phyloP scores from a whole-genome alignment of 2,888 invertebrate genomes.

The Rhorus exstirpatorius region DNA sequence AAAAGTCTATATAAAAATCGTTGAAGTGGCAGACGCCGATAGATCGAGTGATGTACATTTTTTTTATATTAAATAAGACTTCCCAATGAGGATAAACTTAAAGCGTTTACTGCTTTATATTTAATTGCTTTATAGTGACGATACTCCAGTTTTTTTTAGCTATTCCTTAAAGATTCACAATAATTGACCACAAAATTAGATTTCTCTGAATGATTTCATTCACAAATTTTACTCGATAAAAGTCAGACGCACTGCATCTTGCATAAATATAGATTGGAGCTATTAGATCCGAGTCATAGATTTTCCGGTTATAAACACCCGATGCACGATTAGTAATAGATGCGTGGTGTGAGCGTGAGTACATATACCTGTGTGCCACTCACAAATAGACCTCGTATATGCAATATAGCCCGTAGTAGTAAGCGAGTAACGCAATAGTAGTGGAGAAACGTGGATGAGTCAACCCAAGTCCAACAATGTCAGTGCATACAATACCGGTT shows the following conservation, averaged over 20 bases:
- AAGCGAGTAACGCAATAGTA: constrained; percentile 27
- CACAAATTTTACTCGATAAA: constrained; percentile 12
- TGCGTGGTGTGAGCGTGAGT: background rate
- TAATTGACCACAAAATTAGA: no score
- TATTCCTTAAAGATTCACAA: no score
- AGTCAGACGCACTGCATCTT: background rate
- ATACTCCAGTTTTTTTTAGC: no score
- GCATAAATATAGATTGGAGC: background rate
- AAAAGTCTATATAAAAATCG: constrained; percentile 1
- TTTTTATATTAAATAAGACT: background rate
- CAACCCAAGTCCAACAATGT: constrained; percentile 40
- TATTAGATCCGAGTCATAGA: constrained; percentile 12
- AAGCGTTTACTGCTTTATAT: no score
- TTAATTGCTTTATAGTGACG: no score
- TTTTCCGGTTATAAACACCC: constrained; percentile 32
- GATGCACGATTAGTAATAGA: background rate
- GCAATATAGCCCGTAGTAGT: constrained; percentile 29
- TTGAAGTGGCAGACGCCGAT: background rate
- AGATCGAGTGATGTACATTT: constrained; percentile 6
- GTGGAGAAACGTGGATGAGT: constrained; percentile 39
- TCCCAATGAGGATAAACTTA: background rate
- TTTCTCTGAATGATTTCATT: no score
- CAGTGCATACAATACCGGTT: constrained; percentile 10
- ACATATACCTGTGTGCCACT: constrained; percentile 13
- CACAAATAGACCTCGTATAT: constrained; percentile 42